Conservation (phyloP, 2,797 vertebrate species). For the Eulemur coronatus region DNA sequence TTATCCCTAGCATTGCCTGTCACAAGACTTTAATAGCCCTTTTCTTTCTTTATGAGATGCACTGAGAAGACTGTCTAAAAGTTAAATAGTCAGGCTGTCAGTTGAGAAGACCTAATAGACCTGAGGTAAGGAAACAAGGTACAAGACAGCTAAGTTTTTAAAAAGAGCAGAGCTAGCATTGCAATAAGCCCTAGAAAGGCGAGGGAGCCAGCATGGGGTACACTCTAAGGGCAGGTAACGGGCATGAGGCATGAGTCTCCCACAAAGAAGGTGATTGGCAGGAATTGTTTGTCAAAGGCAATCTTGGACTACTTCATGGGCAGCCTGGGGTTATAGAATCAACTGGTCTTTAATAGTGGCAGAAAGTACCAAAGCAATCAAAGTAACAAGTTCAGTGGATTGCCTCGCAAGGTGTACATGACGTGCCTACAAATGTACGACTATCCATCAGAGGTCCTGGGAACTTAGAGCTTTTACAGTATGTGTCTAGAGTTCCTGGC, state of each 20-base stretch:
- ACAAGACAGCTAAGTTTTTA: not conserved
- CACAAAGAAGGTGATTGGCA: not conserved
- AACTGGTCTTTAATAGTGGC: not conserved
- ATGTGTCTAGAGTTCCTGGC: fast-evolving
- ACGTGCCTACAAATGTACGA: fast-evolving
- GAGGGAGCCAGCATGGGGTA: fast-evolving
- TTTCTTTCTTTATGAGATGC: not conserved
- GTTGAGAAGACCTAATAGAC: not conserved
- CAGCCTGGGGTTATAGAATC: not conserved
- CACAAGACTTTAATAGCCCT: not conserved
- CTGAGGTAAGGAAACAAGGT: not conserved
- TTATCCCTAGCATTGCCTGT: not conserved
- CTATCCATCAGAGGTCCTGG: fast-evolving
- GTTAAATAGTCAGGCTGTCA: not conserved
- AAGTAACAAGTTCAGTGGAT: no score
- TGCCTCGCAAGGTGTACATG: fast-evolving
- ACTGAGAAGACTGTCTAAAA: not conserved
- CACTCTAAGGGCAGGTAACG: fast-evolving
- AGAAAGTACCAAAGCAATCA: not conserved
- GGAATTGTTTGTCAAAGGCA: not conserved
- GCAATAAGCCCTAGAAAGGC: not conserved
- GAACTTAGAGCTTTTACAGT: not conserved
- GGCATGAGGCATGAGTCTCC: fast-evolving
- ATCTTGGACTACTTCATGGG: not conserved
- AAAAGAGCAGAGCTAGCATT: not conserved